phyloP scores from a whole-genome alignment of 1,140 invertebrate species.

The Scylla paramamosain region DNA sequence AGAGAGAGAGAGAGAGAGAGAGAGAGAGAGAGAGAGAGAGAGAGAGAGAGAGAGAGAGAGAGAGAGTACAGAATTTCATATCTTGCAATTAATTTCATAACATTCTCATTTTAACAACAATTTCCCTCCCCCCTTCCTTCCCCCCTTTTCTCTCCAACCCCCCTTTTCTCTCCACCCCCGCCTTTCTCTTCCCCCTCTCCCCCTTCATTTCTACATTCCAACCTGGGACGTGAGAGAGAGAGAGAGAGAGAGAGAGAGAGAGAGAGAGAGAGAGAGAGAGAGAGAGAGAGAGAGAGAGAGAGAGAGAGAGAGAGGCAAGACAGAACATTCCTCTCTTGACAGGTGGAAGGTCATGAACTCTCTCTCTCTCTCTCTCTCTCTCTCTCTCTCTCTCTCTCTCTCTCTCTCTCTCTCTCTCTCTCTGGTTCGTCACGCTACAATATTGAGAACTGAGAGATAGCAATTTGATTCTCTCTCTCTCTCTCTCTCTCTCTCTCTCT shows the following conservation, averaged over 20 bases:
- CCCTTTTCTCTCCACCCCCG: neutral
- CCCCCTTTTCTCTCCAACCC: neutral
- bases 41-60: too few species aligned
- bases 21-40: neutral
- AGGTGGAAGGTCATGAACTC: neutral
- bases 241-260: neutral
- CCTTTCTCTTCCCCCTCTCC: neutral
- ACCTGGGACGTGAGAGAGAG: neutral
- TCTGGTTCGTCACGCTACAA: too few species aligned
- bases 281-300: neutral
- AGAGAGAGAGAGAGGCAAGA: neutral
- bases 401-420: too few species aligned
- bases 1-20: neutral
- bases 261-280: neutral
- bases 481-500: conserved; percentile 20
- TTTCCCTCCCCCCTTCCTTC: neutral
- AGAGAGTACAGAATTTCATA: neutral
- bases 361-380: conserved; percentile 9
- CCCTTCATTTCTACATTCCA: neutral
- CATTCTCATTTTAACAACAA: neutral
- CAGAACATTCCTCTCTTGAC: neutral
- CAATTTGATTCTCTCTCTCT: neutral
- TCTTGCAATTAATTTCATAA: neutral
- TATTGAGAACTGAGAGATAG: too few species aligned
- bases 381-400: neutral